Percentiles rank a stretch among this genome's conserved stretches.
These are phyloP conservation scores for Notolabrus celidotus DNA, from an alignment of 2,797 vertebrate genomes.

Conservation along the genomic window DNA sequence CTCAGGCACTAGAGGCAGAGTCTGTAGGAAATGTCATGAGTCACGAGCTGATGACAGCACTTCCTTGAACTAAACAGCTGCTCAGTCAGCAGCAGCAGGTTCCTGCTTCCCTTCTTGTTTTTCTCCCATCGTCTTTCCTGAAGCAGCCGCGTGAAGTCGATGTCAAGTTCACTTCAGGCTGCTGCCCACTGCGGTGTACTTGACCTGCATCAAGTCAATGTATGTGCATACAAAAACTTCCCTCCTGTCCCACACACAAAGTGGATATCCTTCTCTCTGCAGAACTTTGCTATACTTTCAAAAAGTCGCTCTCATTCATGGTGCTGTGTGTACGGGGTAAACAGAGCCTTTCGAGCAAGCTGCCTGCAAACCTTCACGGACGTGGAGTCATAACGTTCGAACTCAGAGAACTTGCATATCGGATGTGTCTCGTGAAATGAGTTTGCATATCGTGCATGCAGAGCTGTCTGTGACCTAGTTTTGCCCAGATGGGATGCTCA, in stretches of 20 bases:
- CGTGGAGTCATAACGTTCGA: background rate
- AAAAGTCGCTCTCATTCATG: background rate
- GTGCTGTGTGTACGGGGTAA: background rate
- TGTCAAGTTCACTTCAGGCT: constrained; percentile 9
- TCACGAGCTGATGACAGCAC: constrained; percentile 60
- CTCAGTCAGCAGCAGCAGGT: constrained; percentile 61
- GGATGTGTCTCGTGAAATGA: background rate
- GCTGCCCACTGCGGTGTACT: background rate
- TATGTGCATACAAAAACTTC: background rate
- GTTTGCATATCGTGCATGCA: constrained; percentile 27
- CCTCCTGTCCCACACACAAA: background rate
- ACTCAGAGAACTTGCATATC: background rate
- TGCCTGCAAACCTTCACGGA: background rate
- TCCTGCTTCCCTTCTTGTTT: constrained; percentile 48
- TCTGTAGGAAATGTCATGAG: constrained; percentile 58
- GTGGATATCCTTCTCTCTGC: background rate
- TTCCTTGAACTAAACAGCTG: constrained; percentile 66
- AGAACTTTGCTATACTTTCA: background rate
- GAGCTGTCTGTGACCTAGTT: constrained; percentile 29
- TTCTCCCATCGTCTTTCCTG: constrained; percentile 2
- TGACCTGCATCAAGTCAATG: background rate
- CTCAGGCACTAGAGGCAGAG: constrained; percentile 13
- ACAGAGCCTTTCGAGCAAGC: background rate
- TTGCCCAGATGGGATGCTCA: background rate
- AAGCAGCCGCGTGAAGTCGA: background rate